Conservation (phyloP, 2,797 vertebrate species). For the Pristis pectinata region DNA sequence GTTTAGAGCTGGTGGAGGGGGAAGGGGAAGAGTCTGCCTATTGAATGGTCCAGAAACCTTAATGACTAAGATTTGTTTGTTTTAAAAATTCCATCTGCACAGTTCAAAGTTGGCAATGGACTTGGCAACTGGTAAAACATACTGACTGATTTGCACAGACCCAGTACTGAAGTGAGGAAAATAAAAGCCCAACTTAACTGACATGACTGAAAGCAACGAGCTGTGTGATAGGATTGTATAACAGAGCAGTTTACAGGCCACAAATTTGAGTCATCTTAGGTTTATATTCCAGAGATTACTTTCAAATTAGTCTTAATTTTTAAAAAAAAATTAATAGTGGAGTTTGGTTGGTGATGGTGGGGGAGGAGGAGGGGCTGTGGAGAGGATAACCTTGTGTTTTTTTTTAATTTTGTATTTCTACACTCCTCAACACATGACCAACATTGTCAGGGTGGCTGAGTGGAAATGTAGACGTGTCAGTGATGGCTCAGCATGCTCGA, state of each 20-base stretch:
- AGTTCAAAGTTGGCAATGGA: neutral
- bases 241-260: neutral
- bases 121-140: neutral
- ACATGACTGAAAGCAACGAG: neutral
- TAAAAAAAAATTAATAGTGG: too few species aligned
- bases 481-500: too few species aligned
- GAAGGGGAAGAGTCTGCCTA: neutral
- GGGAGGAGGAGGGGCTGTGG: too few species aligned
- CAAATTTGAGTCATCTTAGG: slow-evolving; percentile 5
- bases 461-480: neutral
- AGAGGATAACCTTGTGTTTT: too few species aligned
- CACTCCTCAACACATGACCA: neutral
- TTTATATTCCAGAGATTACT: slow-evolving; percentile 29
- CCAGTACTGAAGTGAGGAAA: neutral
- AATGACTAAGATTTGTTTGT: slow-evolving; percentile 7
- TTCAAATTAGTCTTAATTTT: slow-evolving; percentile 9
- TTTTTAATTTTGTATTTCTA: neutral
- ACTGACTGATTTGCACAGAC: neutral
- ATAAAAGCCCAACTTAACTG: neutral
- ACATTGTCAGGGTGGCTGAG: neutral
- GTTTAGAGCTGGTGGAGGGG: neutral
- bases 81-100: neutral
- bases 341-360: too few species aligned
- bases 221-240: neutral
- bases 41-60: neutral